These are phyloP conservation scores for Camelus bactrianus DNA, from an alignment of 2,113 vertebrate genomes.

Conservation along the genomic window DNA sequence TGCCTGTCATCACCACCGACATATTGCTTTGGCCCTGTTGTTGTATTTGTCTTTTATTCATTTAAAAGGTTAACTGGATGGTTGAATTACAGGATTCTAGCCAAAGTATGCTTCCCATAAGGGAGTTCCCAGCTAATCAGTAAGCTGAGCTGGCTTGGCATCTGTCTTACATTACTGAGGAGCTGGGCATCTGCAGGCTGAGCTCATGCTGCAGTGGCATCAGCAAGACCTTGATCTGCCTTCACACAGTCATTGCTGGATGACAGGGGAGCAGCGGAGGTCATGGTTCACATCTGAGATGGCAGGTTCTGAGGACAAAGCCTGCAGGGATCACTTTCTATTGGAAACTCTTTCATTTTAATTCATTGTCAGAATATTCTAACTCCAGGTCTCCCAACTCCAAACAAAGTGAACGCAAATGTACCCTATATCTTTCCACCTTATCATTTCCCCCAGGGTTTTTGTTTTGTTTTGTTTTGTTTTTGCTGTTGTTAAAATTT, in stretches of 20 bases:
- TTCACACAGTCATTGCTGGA: conserved; percentile 59
- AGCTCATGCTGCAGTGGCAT: conserved; percentile 78
- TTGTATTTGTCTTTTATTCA: conserved; percentile 69
- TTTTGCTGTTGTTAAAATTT: neutral
- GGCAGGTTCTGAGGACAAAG: conserved; percentile 44
- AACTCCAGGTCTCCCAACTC: neutral
- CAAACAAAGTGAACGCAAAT: neutral
- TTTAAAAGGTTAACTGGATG: conserved; percentile 64
- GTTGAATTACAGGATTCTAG: conserved; percentile 57
- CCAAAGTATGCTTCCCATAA: conserved; percentile 33
- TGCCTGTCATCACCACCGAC: conserved; percentile 58
- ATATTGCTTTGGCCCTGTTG: conserved; percentile 30
- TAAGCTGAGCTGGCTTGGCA: conserved; percentile 78
- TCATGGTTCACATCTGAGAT: conserved; percentile 55
- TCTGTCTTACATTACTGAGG: conserved; percentile 85
- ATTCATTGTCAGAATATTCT: neutral
- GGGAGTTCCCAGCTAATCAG: conserved; percentile 76
- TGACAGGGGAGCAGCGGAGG: conserved; percentile 40
- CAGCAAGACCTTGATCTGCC: conserved; percentile 75
- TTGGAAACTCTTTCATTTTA: conserved; percentile 57
- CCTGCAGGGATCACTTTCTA: conserved; percentile 51
- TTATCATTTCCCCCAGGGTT: neutral
- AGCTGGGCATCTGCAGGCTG: conserved; percentile 79
- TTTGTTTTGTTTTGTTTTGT: neutral
- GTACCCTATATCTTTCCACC: neutral